phyloP scores from a whole-genome alignment of 2,113 vertebrate genomes.

The Thunnus thynnus region DNA sequence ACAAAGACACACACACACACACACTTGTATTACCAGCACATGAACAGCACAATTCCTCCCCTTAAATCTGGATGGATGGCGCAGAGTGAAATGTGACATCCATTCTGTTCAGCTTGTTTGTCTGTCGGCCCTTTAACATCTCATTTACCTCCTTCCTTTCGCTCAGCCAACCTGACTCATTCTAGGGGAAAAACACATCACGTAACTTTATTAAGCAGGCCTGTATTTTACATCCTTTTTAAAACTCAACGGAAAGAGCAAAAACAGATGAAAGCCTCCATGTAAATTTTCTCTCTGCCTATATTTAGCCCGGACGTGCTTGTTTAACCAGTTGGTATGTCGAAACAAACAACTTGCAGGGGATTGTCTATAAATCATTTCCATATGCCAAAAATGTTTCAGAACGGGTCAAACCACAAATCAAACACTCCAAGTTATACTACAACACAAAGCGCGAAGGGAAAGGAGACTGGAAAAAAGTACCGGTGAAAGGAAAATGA shows the following conservation, averaged over 20 bases:
- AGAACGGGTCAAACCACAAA: slow-evolving; percentile 49
- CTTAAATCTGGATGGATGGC: background rate
- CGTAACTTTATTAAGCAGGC: slow-evolving; percentile 22
- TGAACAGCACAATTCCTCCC: background rate
- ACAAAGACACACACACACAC: slow-evolving; percentile 29
- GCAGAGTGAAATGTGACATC: background rate
- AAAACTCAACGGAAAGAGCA: slow-evolving; percentile 17
- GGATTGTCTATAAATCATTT: slow-evolving; percentile 70
- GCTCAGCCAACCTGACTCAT: slow-evolving; percentile 1
- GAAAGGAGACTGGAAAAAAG: background rate
- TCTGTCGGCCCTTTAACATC: background rate
- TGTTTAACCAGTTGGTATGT: slow-evolving; percentile 66
- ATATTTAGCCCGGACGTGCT: slow-evolving; percentile 71
- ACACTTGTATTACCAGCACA: slow-evolving; percentile 4
- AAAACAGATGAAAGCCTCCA: slow-evolving; percentile 38
- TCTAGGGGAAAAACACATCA: background rate
- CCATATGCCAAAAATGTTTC: slow-evolving; percentile 60
- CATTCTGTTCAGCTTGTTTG: background rate
- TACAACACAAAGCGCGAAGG: background rate
- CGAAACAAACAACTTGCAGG: slow-evolving; percentile 62
- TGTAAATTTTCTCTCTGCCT: slow-evolving; percentile 45
- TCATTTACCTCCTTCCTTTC: slow-evolving; percentile 2
- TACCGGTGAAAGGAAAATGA: slow-evolving; percentile 16
- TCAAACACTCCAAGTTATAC: slow-evolving; percentile 34
- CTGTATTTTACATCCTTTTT: slow-evolving; percentile 28